Percentiles rank a stretch among this genome's conserved stretches.
These are phyloP conservation scores for Lamprologus ornatipinnis DNA, from an alignment of 2,113 vertebrate species.

Conservation along the genomic window DNA sequence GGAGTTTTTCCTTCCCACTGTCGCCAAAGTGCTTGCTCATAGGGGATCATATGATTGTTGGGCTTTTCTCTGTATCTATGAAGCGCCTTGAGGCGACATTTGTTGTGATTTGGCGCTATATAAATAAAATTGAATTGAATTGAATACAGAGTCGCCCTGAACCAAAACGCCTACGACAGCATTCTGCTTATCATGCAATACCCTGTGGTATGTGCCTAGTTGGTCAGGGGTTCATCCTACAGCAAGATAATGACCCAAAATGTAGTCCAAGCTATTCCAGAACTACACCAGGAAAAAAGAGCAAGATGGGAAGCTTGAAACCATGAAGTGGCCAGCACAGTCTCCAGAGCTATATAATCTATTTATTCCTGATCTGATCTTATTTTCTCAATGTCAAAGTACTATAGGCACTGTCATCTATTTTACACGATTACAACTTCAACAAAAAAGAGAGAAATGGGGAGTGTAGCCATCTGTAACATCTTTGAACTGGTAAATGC, in stretches of 20 bases:
- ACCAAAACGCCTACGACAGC: accelerated
- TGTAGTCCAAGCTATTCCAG: accelerated
- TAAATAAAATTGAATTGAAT: no score
- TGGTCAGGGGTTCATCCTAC: not conserved
- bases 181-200: not conserved
- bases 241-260: not conserved
- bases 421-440: not conserved
- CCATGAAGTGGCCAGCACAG: not conserved
- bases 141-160: not conserved
- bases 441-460: not conserved
- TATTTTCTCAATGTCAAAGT: not conserved
- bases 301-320: accelerated
- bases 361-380: accelerated
- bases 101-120: no score
- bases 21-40: no score
- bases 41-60: no score
- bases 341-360: accelerated
- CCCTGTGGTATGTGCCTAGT: not conserved
- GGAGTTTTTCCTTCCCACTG: no score
- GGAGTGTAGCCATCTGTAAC: not conserved
- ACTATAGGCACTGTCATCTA: not conserved
- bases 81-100: no score
- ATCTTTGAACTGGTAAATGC: not conserved
- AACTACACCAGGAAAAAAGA: not conserved
- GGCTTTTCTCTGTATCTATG: no score